phyloP scores from a whole-genome alignment of 2,888 invertebrate genomes.

The Cheilosia impressa region DNA sequence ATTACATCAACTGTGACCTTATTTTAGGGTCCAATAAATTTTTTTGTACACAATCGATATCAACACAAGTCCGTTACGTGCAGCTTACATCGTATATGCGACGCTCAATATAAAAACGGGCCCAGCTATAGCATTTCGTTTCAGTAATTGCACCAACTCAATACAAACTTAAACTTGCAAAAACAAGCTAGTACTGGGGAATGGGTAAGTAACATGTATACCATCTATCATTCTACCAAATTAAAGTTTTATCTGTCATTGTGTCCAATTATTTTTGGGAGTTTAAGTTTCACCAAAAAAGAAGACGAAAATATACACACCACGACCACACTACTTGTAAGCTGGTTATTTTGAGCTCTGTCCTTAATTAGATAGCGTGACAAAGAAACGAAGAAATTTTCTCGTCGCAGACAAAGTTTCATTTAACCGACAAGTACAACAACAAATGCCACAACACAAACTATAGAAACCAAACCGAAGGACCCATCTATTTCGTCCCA shows the following conservation, averaged over 20 bases:
- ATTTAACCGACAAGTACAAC: neutral
- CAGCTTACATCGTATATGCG: too few relatives aligned
- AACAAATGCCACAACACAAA: conserved; percentile 14
- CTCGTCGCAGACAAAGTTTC: conserved; percentile 8
- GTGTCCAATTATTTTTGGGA: conserved; percentile 11
- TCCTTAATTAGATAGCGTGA: conserved; percentile 51
- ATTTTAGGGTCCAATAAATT: too few relatives aligned
- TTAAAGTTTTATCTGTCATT: conserved; percentile 19
- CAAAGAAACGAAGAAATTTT: conserved; percentile 27
- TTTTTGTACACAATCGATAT: too few relatives aligned
- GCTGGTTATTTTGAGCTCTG: conserved; percentile 19
- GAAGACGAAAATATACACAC: too few relatives aligned
- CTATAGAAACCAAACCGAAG: conserved; percentile 12
- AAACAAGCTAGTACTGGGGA: too few relatives aligned
- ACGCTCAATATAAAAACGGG: too few relatives aligned
- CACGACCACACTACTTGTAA: conserved; percentile 1
- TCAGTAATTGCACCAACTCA: too few relatives aligned
- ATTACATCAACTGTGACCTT: too few relatives aligned
- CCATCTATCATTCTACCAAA: conserved; percentile 15
- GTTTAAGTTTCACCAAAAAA: neutral
- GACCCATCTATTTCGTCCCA: conserved; percentile 37
- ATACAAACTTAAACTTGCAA: too few relatives aligned
- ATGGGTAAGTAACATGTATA: neutral
- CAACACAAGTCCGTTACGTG: too few relatives aligned
- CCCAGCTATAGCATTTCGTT: too few relatives aligned